A percentile compares a stretch with the other conserved stretches of the same genome.
These are phyloP conservation scores for Plecotus auritus DNA, from an alignment of 2,113 vertebrate species.

Conservation along the genomic window DNA sequence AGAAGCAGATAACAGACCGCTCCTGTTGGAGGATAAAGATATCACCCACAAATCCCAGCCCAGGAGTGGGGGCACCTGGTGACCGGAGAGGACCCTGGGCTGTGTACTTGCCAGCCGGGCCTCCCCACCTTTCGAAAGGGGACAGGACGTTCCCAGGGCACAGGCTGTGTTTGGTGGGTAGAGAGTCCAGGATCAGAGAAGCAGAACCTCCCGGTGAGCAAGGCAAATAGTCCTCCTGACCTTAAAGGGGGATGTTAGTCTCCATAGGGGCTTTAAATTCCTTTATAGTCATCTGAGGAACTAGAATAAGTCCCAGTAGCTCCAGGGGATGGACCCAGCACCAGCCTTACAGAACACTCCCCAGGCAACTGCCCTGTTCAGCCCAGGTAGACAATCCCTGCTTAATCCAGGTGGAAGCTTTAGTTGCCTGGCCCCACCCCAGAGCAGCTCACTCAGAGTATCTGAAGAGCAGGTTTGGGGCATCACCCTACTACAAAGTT, in stretches of 20 bases:
- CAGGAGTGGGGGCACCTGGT: neutral
- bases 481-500: neutral
- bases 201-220: neutral
- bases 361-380: neutral
- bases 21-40: neutral
- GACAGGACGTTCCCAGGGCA: neutral
- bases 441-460: neutral
- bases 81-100: neutral
- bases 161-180: neutral
- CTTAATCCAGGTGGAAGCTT: neutral
- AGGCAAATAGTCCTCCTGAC: neutral
- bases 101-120: too few species aligned
- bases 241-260: neutral
- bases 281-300: neutral
- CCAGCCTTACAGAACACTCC: neutral
- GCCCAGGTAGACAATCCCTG: neutral
- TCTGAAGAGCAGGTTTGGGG: neutral
- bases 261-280: neutral
- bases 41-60: neutral
- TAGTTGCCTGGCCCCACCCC: neutral
- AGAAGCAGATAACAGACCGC: constrained; percentile 26
- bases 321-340: neutral
- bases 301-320: neutral
- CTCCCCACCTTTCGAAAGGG: accelerated
- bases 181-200: neutral